Base-by-base conservation (phyloP, 1,140 invertebrate genomes). In the Phortica variegata region DNA sequence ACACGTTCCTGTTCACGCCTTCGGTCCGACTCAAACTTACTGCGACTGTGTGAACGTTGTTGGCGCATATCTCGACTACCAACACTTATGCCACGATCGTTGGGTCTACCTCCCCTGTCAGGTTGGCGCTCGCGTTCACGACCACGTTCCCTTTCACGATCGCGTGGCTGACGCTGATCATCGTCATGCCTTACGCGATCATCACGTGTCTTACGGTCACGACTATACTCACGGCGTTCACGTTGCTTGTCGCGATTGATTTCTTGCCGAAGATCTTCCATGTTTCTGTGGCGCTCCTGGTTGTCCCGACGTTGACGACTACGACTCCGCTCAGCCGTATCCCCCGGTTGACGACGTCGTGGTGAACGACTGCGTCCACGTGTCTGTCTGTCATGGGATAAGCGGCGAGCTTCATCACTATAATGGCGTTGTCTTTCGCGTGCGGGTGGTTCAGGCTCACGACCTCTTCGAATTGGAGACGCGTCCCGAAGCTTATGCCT, bases 181-280 rank as follows among this genome's bases (percentile, higher is more conserved):
- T 19, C 26, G 19, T 23, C 15, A 40, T 60, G 3, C 45, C 73
- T 60, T 40, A 60, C 56, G 20, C 75, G 57, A 17, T 32, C 77
- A 65, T 47, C 65, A 3, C 54, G 49, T 4, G 42, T 37, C 15
- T 51, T 61, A 19, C 55, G 53, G 20, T 71, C 58, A 1, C 61
- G 60, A 26, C 70, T 73, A 20, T 61, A 56, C 7, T 70, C 65
- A 32, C 56, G 49, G 39, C 58, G 40, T 37, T 74, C 71, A 1
- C 71, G 58, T 47, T 72, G 65, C 26, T 76, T 76, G 34, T 75
- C 74, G 1, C 73, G 56, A 42, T 76, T 71, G 15, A 76, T 76
- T 54, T 76, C 72, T 34, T 68, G 56, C 0, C 71, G 54, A 39
- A 75, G 45, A 52, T 76, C 74, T 55, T 76, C 72, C 56, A 74